phyloP scores from a whole-genome alignment of 2,113 vertebrate genomes.

The Cyprinodon brontotheroides region DNA sequence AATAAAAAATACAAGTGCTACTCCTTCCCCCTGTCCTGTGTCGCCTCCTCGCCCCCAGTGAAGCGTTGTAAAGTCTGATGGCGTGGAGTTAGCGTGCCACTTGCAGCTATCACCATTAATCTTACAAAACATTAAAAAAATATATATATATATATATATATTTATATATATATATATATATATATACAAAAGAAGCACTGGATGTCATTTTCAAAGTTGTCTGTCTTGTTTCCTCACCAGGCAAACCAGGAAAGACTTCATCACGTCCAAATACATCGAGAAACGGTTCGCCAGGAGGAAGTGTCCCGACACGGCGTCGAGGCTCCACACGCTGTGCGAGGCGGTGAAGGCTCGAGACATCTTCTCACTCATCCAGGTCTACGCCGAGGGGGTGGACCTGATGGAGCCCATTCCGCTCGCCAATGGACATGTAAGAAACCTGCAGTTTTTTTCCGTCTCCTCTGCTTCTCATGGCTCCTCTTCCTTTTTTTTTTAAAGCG shows the following conservation, averaged over 20 bases:
- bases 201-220: neutral
- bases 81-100: too few species aligned
- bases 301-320: slow-evolving; percentile 81
- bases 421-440: slow-evolving; percentile 91
- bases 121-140: too few species aligned
- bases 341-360: slow-evolving; percentile 95
- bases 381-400: slow-evolving; percentile 93
- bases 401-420: slow-evolving; percentile 96
- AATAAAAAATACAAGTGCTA: too few species aligned
- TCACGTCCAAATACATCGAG: slow-evolving; percentile 96
- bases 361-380: slow-evolving; percentile 92
- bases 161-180: too few species aligned
- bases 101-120: too few species aligned
- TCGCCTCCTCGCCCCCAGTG: too few species aligned
- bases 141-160: too few species aligned
- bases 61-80: too few species aligned
- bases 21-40: too few species aligned
- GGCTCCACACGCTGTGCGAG: slow-evolving; percentile 91
- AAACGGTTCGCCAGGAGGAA: slow-evolving; percentile 89
- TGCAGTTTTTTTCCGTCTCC: neutral
- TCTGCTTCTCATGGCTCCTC: neutral
- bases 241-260: slow-evolving; percentile 98
- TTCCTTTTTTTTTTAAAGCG: neutral
- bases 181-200: too few species aligned
- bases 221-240: slow-evolving; percentile 64